A percentile compares a stretch with the other conserved stretches of the same genome.
These are phyloP conservation scores for Esox niger DNA, from an alignment of 2,113 vertebrate species.

Conservation along the genomic window DNA sequence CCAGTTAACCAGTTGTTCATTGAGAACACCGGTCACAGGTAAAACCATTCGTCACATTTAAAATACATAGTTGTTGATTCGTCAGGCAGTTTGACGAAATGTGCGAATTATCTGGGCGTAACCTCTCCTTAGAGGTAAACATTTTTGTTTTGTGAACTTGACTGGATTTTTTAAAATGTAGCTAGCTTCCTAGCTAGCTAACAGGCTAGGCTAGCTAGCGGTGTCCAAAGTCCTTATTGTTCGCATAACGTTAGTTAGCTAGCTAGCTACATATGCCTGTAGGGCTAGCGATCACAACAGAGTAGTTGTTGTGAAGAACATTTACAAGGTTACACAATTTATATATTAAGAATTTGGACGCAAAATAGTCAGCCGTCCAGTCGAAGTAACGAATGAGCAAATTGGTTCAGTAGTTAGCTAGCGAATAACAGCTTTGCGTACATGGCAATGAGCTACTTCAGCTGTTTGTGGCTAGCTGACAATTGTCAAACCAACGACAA, in stretches of 20 bases:
- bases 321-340: background rate
- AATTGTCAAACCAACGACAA: constrained; percentile 9
- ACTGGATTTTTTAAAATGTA: background rate
- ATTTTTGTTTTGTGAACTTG: constrained; percentile 17
- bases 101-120: background rate
- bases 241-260: background rate
- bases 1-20: too few relatives aligned
- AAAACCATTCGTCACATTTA: constrained; percentile 1
- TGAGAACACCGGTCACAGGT: background rate
- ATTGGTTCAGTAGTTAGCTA: background rate
- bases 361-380: background rate
- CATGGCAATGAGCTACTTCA: constrained; percentile 24
- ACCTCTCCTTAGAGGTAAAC: constrained; percentile 10
- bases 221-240: background rate
- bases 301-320: background rate
- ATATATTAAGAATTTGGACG: background rate
- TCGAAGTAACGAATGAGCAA: background rate
- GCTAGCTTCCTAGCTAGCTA: background rate
- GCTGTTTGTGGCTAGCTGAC: constrained; percentile 11
- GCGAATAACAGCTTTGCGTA: background rate
- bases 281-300: background rate
- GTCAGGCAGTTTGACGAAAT: background rate
- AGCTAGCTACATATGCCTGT: background rate
- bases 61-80: background rate
- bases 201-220: background rate